Evolutionary conservation across 2,888 invertebrate species (phyloP), one percentile per base, ranked within the genome.

Genomic region (Tinea pellionella): DNA sequence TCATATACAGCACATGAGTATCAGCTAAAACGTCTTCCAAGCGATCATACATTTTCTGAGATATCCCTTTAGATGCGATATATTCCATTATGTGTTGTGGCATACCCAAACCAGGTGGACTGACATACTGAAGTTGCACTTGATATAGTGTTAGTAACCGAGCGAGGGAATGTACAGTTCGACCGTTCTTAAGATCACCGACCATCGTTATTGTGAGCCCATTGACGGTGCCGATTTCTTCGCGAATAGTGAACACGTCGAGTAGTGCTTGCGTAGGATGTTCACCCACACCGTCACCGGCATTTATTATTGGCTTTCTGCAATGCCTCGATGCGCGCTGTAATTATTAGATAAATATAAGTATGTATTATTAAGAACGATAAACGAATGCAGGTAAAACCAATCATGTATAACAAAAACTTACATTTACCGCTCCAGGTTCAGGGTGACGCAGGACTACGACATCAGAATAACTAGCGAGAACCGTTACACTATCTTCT

Each of bases 181-280:
- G 91, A 0, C 99, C 99, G 79, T 99, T 95, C 77, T 97, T 98
- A 66, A 99, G 88, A 80, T 99, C 99, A 4, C 99, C 99, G 16
- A 99, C 98, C 93, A 99, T 93, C 0, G 99, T 99, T 60, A 99
- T 97, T 0, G 96, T 98, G 9, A 99, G 89, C 0, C 97, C 97
- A 74, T 99, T 99, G 0, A 99, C 98, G 0, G 99, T 99, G 66
- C 99, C 99, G 63, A 99, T 96, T 88, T 99, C 99, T 84, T 99
- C 98, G 64, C 99, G 90, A 68, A 99, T 99, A 4, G 99, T 99
- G 74, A 98, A 99, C 2, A 99, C 92, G 73, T 99, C 99, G 9
- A 99, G 88, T 12, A 99, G 86, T 0, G 99, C 99, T 88, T 99
- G 99, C 0, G 98, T 98, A 0, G 99, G 99, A 81, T 98, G 98